Base-by-base conservation (phyloP, 2,797 vertebrate species). In the Hippoglossus hippoglossus region DNA sequence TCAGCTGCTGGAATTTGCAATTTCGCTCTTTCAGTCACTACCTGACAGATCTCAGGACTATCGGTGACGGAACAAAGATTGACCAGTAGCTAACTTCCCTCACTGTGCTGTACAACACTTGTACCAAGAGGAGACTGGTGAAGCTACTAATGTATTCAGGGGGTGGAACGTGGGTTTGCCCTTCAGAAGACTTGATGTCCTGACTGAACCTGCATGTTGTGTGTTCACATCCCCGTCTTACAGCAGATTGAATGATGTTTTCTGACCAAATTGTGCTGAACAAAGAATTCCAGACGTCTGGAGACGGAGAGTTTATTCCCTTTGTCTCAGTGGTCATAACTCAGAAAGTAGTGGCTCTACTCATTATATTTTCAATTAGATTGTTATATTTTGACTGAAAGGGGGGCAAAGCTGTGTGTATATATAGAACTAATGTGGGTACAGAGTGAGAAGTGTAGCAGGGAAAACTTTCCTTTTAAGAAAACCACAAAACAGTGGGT, bases 101-200 rank as follows among this genome's bases (percentile, higher is more conserved):
- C 25, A 3, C 2, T 25, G 25, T 25, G 2, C 25, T 25, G 25
- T 25, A 25, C 25, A 25, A 25, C 25, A 3, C 25, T 5, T 26
- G 26, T 26, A 5, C 26, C 26, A 26, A 5, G 26, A 26, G 26
- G 26, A 26, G 26, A 26, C 26, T 26, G 26, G 26, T 26, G 36
- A 11, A 19, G 56, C 13, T 28, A 21, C 13, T 49, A 22, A 49
- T 59, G 21, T 55, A 13, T 36, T 39, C 26, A 41, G 53, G 2
- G 0, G 6, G 19, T 19, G 7, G 46, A 41, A 63, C 21, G 60
- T n/a, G 0, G 55, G 26, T n/a, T 25, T n/a, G 65, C 67, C 82
- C 77, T 64, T 80, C 53, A 74, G 52, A 74, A 63, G 44, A 55
- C 25, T 21, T 7, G 0, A 28, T 5, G 55, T 75, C 57, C 64